Conservation (phyloP, 2,888 invertebrate species). For the Saturnia japonica region DNA sequence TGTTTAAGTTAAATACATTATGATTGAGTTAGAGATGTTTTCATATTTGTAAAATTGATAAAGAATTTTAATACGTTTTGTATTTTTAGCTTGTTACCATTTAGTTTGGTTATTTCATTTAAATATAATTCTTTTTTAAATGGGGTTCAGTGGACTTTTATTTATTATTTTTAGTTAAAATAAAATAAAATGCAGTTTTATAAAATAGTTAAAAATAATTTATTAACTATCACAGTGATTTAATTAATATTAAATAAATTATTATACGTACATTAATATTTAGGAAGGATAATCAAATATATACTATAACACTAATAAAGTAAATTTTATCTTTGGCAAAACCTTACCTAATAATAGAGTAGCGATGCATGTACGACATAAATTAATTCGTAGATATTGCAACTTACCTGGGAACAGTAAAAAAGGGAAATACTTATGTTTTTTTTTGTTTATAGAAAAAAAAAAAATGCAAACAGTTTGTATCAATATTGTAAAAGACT, state of each 20-base stretch:
- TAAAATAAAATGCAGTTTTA: conserved; percentile 24
- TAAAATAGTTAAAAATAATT: conserved; percentile 42
- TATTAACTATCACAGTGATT: conserved; percentile 64
- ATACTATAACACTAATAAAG: not conserved
- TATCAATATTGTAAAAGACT: no score
- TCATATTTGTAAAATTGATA: conserved; percentile 51
- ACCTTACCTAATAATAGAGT: not conserved
- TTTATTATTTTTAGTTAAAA: conserved; percentile 21
- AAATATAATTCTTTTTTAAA: conserved; percentile 73
- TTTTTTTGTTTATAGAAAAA: not conserved
- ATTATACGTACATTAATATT: conserved; percentile 29
- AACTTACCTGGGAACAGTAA: not conserved
- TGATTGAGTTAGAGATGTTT: conserved; percentile 59
- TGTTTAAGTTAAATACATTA: conserved; percentile 64
- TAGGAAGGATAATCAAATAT: conserved; percentile 17
- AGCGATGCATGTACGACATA: not conserved
- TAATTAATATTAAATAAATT: conserved; percentile 33
- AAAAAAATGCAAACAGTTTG: no score
- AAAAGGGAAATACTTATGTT: not conserved
- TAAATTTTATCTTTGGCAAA: conserved; percentile 2
- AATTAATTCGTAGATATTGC: not conserved
- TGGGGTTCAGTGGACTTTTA: conserved; percentile 38
- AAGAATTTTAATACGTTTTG: conserved; percentile 41
- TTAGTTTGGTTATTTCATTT: conserved; percentile 77
- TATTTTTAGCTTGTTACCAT: conserved; percentile 72